Evolutionary conservation across 2,888 invertebrate species (phyloP).

Genomic region (Callyntrura sp.): DNA sequence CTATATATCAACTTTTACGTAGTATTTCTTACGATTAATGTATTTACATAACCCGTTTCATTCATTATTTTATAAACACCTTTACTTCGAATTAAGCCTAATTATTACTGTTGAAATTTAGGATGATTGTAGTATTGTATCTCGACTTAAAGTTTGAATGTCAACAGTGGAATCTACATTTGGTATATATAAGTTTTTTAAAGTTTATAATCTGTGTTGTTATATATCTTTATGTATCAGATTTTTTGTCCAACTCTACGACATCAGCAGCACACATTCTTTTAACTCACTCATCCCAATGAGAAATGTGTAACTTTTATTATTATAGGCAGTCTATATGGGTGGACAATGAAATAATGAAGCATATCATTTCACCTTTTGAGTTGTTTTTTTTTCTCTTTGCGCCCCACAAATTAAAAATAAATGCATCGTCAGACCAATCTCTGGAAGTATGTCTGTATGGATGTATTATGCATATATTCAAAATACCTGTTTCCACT

Average conservation of each 20-base stretch:
- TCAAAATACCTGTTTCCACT: not conserved
- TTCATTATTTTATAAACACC: constrained; percentile 5
- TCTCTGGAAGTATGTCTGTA: constrained; percentile 4
- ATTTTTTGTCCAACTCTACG: not conserved
- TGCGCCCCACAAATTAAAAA: constrained; percentile 13
- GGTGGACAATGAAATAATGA: constrained; percentile 47
- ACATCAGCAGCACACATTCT: not conserved
- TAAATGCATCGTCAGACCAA: constrained; percentile 32
- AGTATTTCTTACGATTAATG: not conserved
- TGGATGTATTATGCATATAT: not conserved
- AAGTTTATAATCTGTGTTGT: constrained; percentile 7
- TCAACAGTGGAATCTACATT: constrained; percentile 49
- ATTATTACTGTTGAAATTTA: not conserved
- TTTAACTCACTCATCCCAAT: not conserved
- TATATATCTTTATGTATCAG: not conserved
- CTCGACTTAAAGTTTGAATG: constrained; percentile 43
- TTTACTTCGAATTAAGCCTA: too few species aligned
- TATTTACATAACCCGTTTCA: constrained; percentile 36
- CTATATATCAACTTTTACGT: not conserved
- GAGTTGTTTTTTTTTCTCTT: not conserved
- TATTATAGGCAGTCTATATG: constrained; percentile 43
- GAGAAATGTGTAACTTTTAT: not conserved
- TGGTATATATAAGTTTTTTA: constrained; percentile 3
- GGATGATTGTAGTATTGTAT: constrained; percentile 3
- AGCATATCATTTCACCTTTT: constrained; percentile 21